Percentiles rank a stretch among this genome's conserved stretches.
phyloP scores from a whole-genome alignment of 2,797 vertebrate species.

The Lutjanus argentimaculatus region DNA sequence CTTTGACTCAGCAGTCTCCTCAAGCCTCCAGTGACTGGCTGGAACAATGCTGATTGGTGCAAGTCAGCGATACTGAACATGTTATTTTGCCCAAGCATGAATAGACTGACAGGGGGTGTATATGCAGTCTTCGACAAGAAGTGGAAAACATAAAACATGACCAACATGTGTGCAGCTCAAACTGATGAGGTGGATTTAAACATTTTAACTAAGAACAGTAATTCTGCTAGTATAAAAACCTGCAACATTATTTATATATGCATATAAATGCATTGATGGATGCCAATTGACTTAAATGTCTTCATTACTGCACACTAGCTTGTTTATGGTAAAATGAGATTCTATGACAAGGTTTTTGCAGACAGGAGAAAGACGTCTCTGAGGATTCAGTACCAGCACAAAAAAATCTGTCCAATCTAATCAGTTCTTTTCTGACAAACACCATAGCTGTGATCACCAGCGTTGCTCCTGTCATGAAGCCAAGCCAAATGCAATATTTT shows the following conservation, averaged over 20 bases:
- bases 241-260: neutral
- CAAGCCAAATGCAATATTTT: too few relatives aligned
- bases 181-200: neutral
- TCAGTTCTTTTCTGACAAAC: neutral
- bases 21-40: constrained; percentile 27
- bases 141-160: neutral
- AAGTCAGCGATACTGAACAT: constrained; percentile 40
- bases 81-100: constrained; percentile 5
- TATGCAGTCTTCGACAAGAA: neutral
- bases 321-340: neutral
- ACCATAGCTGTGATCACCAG: neutral
- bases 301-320: neutral
- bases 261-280: neutral
- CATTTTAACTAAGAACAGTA: too few relatives aligned
- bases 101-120: neutral
- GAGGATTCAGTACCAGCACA: too few relatives aligned
- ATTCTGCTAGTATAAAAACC: neutral
- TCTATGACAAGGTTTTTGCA: neutral
- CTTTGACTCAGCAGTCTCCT: constrained; percentile 65
- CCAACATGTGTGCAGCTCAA: neutral
- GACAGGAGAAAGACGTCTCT: too few relatives aligned
- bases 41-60: constrained; percentile 11
- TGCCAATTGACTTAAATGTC: neutral
- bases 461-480: neutral
- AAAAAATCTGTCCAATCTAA: too few relatives aligned